These are phyloP conservation scores for Gambusia yucatana DNA, from an alignment of 2,797 vertebrate genomes.

Conservation along the genomic window DNA sequence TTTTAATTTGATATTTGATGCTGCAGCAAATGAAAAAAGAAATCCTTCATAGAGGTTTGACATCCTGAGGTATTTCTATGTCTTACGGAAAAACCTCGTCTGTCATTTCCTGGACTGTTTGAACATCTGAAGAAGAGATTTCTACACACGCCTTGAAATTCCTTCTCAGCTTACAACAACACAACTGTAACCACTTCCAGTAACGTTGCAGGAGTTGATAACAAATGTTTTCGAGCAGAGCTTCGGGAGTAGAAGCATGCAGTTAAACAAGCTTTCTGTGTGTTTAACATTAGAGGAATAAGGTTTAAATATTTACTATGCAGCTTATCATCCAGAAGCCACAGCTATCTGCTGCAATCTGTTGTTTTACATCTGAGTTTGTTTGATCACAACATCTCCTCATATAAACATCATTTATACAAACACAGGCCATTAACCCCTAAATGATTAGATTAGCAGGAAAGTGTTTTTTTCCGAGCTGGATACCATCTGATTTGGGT, in stretches of 20 bases:
- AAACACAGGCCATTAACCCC: neutral
- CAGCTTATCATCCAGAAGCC: neutral
- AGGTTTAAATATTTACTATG: constrained; percentile 4
- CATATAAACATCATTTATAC: neutral
- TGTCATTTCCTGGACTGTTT: constrained; percentile 40
- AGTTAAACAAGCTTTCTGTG: neutral
- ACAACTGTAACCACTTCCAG: constrained; percentile 9
- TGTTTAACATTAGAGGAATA: neutral
- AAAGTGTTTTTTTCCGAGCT: neutral
- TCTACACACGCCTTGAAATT: neutral
- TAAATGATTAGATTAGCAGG: neutral
- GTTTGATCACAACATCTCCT: neutral
- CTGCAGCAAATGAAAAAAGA: neutral
- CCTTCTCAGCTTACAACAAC: neutral
- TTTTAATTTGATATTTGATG: neutral
- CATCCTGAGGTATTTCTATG: constrained; percentile 16
- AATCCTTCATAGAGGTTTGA: neutral
- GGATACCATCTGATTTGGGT: constrained; percentile 27
- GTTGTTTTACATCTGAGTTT: constrained; percentile 3
- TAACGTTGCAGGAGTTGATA: neutral
- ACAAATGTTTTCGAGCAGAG: neutral
- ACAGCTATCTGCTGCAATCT: neutral
- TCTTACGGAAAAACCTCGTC: constrained; percentile 5
- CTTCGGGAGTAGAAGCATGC: neutral
- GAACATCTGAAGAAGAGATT: constrained; percentile 43